Conservation (phyloP, 2,888 invertebrate species). For the Phaonia tiefii region DNA sequence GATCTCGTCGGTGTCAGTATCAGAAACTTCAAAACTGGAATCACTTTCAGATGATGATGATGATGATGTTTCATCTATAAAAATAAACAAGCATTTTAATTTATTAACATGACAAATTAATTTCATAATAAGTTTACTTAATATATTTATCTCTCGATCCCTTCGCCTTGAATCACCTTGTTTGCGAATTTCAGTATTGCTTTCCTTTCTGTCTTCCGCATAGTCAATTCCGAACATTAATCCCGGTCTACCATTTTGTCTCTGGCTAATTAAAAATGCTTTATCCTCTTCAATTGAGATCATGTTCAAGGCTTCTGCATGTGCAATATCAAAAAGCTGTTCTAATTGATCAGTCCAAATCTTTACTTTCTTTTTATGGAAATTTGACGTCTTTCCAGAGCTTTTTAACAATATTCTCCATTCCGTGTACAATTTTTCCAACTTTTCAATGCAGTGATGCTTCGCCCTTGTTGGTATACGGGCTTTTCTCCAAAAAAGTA, state of each 20-base stretch:
- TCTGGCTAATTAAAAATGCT: slow-evolving; percentile 14
- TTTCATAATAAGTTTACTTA: background rate
- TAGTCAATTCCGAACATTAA: background rate
- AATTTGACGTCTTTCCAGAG: background rate
- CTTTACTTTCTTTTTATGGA: background rate
- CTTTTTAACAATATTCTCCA: too few relatives aligned
- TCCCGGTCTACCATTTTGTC: slow-evolving; percentile 22
- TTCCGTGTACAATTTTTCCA: too few relatives aligned
- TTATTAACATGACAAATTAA: too few relatives aligned
- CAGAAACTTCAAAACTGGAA: too few relatives aligned
- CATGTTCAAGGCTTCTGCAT: background rate
- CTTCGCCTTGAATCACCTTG: background rate
- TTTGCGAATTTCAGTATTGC: background rate
- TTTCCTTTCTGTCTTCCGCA: background rate
- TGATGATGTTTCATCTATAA: background rate
- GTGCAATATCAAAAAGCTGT: too few relatives aligned
- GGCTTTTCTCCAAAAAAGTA: too few relatives aligned
- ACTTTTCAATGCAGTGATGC: too few relatives aligned
- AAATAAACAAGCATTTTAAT: background rate
- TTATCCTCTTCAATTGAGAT: background rate
- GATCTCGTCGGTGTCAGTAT: too few relatives aligned
- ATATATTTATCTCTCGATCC: background rate
- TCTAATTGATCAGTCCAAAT: background rate
- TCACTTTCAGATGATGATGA: background rate
- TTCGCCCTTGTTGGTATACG: too few relatives aligned